These are phyloP conservation scores for Pleuronectes platessa DNA, from an alignment of 2,113 vertebrate species.

Conservation along the genomic window DNA sequence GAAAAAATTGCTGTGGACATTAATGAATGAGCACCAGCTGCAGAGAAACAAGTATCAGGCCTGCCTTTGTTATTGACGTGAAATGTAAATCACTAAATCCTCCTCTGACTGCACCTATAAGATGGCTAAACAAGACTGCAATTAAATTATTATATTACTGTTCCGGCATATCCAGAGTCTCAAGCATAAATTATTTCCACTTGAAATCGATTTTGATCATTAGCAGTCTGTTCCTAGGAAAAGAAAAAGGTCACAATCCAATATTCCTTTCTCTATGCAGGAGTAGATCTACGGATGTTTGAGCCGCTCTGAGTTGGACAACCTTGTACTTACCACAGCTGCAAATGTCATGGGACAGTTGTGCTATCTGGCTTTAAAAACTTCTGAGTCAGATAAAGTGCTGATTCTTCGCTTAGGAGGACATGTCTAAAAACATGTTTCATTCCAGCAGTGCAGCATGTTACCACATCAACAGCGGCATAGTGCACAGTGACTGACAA, in stretches of 20 bases:
- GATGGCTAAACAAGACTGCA: neutral
- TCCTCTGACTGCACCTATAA: neutral
- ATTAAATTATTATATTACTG: neutral
- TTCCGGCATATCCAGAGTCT: neutral
- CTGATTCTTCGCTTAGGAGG: constrained; percentile 1
- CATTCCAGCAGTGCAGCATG: constrained; percentile 3
- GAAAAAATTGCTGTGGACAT: neutral
- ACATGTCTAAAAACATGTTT: too few species aligned
- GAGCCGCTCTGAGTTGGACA: neutral
- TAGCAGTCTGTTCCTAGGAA: neutral
- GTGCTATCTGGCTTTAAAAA: neutral
- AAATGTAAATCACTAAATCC: neutral
- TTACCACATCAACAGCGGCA: neutral
- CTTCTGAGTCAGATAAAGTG: neutral
- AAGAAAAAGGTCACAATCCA: neutral
- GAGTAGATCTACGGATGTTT: constrained; percentile 1
- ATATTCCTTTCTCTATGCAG: neutral
- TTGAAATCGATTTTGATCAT: constrained; percentile 1
- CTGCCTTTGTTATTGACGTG: neutral
- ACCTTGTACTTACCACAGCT: constrained; percentile 12
- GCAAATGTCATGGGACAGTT: neutral
- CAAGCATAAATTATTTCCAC: neutral
- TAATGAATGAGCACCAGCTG: neutral
- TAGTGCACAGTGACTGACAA: neutral
- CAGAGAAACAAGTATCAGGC: neutral